phyloP scores from a whole-genome alignment of 2,888 invertebrate species.

The Tinea semifulvella region DNA sequence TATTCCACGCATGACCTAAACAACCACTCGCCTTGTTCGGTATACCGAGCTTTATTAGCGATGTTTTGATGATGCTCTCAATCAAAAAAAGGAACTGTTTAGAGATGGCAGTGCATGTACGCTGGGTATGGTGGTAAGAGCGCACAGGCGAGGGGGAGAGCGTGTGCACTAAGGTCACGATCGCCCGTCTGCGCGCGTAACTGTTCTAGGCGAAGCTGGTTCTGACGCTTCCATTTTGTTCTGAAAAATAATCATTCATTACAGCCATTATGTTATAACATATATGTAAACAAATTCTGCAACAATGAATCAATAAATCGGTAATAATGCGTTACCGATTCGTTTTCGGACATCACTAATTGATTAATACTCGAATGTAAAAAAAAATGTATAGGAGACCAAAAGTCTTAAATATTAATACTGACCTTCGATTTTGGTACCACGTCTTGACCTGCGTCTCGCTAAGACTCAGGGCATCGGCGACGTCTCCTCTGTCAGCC shows the following conservation, averaged over 20 bases:
- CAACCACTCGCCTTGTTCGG: too few relatives aligned
- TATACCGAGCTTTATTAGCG: too few relatives aligned
- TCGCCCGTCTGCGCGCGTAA: conserved; percentile 85
- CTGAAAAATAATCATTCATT: conserved; percentile 42
- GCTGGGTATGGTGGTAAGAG: conserved; percentile 54
- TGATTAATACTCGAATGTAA: too few relatives aligned
- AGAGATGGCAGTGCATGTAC: conserved; percentile 59
- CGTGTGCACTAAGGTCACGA: conserved; percentile 45
- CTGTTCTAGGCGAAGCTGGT: conserved; percentile 86
- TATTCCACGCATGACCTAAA: too few relatives aligned
- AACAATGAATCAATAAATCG: too few relatives aligned
- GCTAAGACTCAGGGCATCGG: conserved; percentile 86
- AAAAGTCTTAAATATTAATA: background rate
- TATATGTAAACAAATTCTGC: too few relatives aligned
- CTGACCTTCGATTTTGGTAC: conserved; percentile 88
- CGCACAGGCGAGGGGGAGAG: conserved; percentile 52
- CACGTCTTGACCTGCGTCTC: conserved; percentile 97
- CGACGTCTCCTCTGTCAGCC: conserved; percentile 92
- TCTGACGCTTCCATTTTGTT: conserved; percentile 90
- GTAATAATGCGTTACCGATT: too few relatives aligned
- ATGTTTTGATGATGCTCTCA: too few relatives aligned
- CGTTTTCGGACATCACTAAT: too few relatives aligned
- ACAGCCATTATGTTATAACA: too few relatives aligned
- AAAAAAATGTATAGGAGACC: too few relatives aligned
- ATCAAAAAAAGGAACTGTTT: conserved; percentile 20